A percentile compares a stretch with the other conserved stretches of the same genome.
phyloP scores from a whole-genome alignment of 2,113 vertebrate species.

The Cyprinus carpio region DNA sequence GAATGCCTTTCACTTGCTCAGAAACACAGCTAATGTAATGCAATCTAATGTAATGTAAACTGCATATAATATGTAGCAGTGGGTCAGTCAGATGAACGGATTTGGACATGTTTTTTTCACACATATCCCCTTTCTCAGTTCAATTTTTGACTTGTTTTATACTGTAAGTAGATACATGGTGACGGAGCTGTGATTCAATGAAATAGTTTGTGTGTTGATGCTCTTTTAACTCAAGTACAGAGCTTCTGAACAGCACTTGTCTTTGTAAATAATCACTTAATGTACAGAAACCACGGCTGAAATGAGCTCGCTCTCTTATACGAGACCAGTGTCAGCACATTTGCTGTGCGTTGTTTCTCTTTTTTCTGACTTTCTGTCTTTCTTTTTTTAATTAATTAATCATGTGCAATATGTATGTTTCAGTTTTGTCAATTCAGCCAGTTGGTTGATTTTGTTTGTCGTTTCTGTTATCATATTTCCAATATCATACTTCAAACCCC shows the following conservation, averaged over 20 bases:
- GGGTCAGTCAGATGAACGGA: background rate
- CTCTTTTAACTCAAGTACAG: conserved; percentile 38
- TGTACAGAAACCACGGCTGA: conserved; percentile 62
- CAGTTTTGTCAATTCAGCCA: conserved; percentile 65
- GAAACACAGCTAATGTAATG: conserved; percentile 45
- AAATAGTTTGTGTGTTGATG: conserved; percentile 17
- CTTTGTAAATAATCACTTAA: conserved; percentile 54
- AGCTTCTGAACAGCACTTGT: conserved; percentile 59
- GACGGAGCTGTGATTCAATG: conserved; percentile 25
- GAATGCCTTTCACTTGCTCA: conserved; percentile 56
- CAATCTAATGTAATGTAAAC: conserved; percentile 29
- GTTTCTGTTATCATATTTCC: conserved; percentile 49
- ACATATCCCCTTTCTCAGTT: conserved; percentile 35
- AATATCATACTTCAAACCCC: conserved; percentile 29
- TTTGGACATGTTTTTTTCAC: conserved; percentile 39
- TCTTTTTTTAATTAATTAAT: conserved; percentile 61
- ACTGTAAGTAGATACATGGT: conserved; percentile 31
- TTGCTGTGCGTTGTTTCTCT: conserved; percentile 52
- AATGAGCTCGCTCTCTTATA: conserved; percentile 71
- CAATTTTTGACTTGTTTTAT: conserved; percentile 36
- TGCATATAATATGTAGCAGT: conserved; percentile 31
- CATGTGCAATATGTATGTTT: conserved; percentile 74
- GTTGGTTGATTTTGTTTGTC: conserved; percentile 49
- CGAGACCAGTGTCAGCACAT: conserved; percentile 71
- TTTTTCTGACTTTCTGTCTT: conserved; percentile 62